Percentiles rank a stretch among this genome's conserved stretches.
Evolutionary conservation across 2,888 invertebrate species (phyloP).

Genomic region (Coenonympha arcania): DNA sequence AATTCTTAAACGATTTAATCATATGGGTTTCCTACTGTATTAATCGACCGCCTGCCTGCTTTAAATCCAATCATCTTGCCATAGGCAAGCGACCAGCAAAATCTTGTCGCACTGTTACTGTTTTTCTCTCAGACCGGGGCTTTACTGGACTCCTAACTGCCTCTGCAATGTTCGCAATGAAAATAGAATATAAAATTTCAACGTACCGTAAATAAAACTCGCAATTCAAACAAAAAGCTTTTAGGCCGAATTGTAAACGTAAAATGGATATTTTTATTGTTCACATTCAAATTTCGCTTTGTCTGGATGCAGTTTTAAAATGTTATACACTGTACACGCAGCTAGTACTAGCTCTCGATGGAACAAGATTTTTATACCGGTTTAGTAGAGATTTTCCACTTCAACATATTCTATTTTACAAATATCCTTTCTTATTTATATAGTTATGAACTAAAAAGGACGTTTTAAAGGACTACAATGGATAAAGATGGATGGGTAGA

Average conservation of each 20-base stretch:
- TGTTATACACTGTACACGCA: too few species aligned
- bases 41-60: too few species aligned
- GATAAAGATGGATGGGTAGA: too few species aligned
- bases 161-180: conserved; percentile 15
- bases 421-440: not conserved
- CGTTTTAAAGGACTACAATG: too few species aligned
- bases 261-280: conserved; percentile 27
- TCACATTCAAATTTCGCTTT: conserved; percentile 23
- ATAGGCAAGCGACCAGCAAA: too few species aligned
- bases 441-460: too few species aligned
- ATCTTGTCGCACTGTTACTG: too few species aligned
- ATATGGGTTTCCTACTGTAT: too few species aligned
- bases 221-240: conserved; percentile 27
- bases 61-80: too few species aligned
- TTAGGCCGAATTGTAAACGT: conserved; percentile 23
- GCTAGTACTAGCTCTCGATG: conserved; percentile 11
- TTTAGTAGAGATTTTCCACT: not conserved
- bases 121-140: too few species aligned
- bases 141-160: not conserved
- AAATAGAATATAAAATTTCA: conserved; percentile 23
- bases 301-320: conserved; percentile 17
- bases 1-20: too few species aligned
- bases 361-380: conserved; percentile 2
- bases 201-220: conserved; percentile 20
- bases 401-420: not conserved